Evolutionary conservation across 2,888 invertebrate species (phyloP), one percentile per base, ranked within the genome.

Genomic region (Tinea semifulvella): DNA sequence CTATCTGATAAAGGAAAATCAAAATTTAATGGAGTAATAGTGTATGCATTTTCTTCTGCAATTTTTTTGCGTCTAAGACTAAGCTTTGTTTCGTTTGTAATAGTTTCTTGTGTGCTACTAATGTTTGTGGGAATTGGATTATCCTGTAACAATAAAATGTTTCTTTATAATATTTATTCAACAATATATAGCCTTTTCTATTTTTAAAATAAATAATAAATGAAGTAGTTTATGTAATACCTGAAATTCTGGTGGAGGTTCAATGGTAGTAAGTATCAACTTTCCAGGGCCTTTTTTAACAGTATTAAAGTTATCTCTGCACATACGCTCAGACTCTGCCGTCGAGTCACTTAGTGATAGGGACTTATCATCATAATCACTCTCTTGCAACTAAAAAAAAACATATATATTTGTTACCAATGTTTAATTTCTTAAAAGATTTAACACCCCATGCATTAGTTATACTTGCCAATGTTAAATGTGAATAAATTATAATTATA

Each of bases 201-300:
- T n/a, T n/a, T n/a, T n/a, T n/a, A n/a, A n/a, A n/a, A n/a, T n/a
- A n/a, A n/a, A n/a, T n/a, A n/a, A n/a, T n/a, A n/a, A n/a, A n/a
- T n/a, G n/a, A n/a, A n/a, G n/a, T n/a, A n/a, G n/a, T n/a, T n/a
- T n/a, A n/a, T n/a, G n/a, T n/a, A 49, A 44, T 65, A 83, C 91
- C 76, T 92, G 93, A 73, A 93, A 94, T 64, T 94, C 91, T 11
- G 88, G 89, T 11, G 94, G 94, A 49, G 94, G 94, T 60, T 92
- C 91, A 52, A 93, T 92, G 11, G 90, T 85, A 22, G 83, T 76
- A 44, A 84, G 60, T 54, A 84, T 83, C 43, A 86, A 86, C 58
- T 85, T 77, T 48, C 84, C 84, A 7, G 90, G 90, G 17, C 89
- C 91, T 68, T 92, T 92, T 61, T 91, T 92, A 50, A 92, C 77